Conservation (phyloP, 2,113 vertebrate genomes). For the Emydura subglobosa region DNA sequence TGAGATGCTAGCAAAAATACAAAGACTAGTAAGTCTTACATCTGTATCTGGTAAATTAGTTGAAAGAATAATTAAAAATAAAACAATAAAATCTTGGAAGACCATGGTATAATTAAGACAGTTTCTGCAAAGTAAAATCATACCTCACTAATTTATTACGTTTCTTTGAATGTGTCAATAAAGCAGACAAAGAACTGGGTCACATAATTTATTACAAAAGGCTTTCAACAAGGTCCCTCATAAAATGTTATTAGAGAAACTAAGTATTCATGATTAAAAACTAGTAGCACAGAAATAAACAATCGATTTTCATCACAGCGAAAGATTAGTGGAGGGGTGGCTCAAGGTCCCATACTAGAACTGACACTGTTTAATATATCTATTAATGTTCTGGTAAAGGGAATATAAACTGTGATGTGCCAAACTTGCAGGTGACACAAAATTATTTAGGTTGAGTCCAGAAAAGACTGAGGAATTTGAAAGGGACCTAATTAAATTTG, state of each 20-base stretch:
- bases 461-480: too few relatives aligned
- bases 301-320: too few relatives aligned
- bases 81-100: neutral
- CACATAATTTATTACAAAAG: neutral
- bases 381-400: too few relatives aligned
- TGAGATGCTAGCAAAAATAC: neutral
- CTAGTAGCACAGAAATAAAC: too few relatives aligned
- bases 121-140: neutral
- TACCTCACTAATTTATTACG: neutral
- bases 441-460: too few relatives aligned
- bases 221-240: neutral
- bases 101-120: neutral
- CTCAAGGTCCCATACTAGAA: too few relatives aligned
- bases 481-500: too few relatives aligned
- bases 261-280: too few relatives aligned
- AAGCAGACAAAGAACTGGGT: neutral
- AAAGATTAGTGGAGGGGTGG: too few relatives aligned
- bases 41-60: neutral
- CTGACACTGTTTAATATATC: too few relatives aligned
- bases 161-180: neutral
- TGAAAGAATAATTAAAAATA: neutral
- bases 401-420: too few relatives aligned
- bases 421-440: too few relatives aligned
- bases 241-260: neutral
- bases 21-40: neutral